Base-by-base conservation (phyloP, 2,888 invertebrate genomes). In the Orgyia antiqua region DNA sequence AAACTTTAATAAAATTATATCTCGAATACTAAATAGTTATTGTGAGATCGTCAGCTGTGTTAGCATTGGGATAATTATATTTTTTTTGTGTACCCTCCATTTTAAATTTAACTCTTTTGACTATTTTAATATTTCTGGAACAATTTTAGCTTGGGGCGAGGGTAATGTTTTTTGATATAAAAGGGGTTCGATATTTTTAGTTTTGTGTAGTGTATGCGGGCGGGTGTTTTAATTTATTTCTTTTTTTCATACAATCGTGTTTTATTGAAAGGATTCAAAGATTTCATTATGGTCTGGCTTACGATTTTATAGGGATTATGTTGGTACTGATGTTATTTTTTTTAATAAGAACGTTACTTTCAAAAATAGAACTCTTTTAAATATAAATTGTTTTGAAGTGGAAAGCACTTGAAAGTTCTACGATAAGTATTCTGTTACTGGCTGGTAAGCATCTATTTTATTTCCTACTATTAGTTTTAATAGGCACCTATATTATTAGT, bases 31-130 rank as follows among this genome's bases (percentile, higher is more conserved):
- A n/a, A n/a, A n/a, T n/a, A n/a, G n/a, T 66, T 58, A 66, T 64
- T 65, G 62, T 65, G 58, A 47, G 65, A 63, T 50, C 58, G 53
- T 77, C 84, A 84, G 84, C 84, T 86, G 84, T 78, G 82, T 82
- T 80, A 68, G 77, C 74, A 71, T 74, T 70, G 63, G 74, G 80
- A 79, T 84, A 80, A 82, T 52, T n/a, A n/a, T n/a, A n/a, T n/a
- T n/a, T 51, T 71, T 73, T 67, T 58, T 67, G 59, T 62, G 56
- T 66, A 71, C 76, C 78, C 79, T 74, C 66, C 67, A 58, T 76
- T 82, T 84, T 77, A 84, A 79, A 76, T 84, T 84, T 80, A 86
- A 84, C 84, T 83, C 84, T 83, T 84, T 84, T 80, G 72, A 78
- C 79, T 80, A 78, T 84, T 86, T 84, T 82, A 86, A 84, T 84